Evolutionary conservation across 2,888 invertebrate genomes (phyloP).

Genomic region (Apoda limacodes): DNA sequence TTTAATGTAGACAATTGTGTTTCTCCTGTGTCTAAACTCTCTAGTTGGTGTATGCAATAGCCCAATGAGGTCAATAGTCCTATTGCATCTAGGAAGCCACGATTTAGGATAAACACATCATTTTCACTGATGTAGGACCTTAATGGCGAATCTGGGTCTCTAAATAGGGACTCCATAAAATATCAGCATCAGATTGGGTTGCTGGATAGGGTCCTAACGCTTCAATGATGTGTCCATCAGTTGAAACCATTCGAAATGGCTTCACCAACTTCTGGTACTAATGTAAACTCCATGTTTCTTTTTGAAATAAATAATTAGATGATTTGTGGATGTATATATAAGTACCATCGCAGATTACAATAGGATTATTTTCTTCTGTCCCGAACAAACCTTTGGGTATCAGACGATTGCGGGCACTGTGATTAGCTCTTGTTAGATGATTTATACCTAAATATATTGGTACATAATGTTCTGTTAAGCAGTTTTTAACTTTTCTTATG

Average conservation of each 20-base stretch:
- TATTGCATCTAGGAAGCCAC: constrained; percentile 3
- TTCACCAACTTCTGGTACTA: too few species aligned
- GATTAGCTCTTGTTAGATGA: constrained; percentile 5
- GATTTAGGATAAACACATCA: constrained; percentile 8
- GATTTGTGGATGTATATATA: too few species aligned
- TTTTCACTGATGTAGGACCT: too few species aligned
- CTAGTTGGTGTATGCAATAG: constrained; percentile 9
- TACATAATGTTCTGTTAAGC: not conserved
- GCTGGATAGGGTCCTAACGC: constrained; percentile 11
- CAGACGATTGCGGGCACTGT: constrained; percentile 6
- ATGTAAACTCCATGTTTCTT: constrained; percentile 5
- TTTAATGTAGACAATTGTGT: constrained; percentile 6
- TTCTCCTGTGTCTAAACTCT: too few species aligned
- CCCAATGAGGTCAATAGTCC: too few species aligned
- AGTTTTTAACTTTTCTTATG: not conserved
- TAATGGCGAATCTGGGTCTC: constrained; percentile 9
- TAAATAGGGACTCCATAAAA: constrained; percentile 13
- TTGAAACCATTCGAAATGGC: too few species aligned
- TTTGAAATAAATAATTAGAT: too few species aligned
- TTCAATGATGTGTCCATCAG: too few species aligned
- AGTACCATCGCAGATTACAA: too few species aligned
- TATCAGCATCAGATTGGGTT: too few species aligned
- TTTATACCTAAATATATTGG: constrained; percentile 1
- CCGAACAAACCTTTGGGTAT: not conserved
- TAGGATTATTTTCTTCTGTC: constrained; percentile 5